Evolutionary conservation across 1,140 invertebrate genomes (phyloP).

Genomic region (Saccostrea cuccullata): DNA sequence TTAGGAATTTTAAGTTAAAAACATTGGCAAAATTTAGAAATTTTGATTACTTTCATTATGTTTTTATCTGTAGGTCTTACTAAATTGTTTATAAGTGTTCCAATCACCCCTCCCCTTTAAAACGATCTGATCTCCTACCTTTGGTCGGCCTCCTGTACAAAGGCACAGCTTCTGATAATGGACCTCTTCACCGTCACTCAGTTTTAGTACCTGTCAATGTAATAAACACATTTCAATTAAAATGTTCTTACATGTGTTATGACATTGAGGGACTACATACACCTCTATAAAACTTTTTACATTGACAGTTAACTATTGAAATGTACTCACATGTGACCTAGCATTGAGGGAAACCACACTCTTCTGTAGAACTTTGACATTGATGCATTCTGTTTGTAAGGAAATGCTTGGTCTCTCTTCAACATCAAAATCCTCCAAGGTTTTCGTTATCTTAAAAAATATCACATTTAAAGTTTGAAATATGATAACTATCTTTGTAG

Average conservation of each 20-base stretch:
- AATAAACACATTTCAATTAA: neutral
- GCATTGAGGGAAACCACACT: conserved; percentile 80
- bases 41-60: no score
- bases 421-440: conserved; percentile 91
- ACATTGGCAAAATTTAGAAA: no score
- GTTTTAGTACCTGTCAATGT: conserved; percentile 63
- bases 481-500: neutral
- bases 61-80: no score
- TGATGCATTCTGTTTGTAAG: conserved; percentile 77
- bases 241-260: neutral
- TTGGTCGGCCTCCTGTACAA: conserved; percentile 92
- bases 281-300: conserved; percentile 59
- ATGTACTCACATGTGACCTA: conserved; percentile 78
- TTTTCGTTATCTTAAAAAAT: conserved; percentile 84
- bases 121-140: conserved; percentile 78
- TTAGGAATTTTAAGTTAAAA: no score
- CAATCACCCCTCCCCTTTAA: no score
- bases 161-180: conserved; percentile 92
- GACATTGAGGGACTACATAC: no score
- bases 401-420: conserved; percentile 84
- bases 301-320: conserved; percentile 61
- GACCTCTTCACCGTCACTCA: conserved; percentile 80
- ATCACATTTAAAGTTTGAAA: neutral
- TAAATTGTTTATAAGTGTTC: no score
- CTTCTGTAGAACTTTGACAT: conserved; percentile 84